Conservation (phyloP, 2,113 vertebrate species). For the Mastomys natalensis region DNA sequence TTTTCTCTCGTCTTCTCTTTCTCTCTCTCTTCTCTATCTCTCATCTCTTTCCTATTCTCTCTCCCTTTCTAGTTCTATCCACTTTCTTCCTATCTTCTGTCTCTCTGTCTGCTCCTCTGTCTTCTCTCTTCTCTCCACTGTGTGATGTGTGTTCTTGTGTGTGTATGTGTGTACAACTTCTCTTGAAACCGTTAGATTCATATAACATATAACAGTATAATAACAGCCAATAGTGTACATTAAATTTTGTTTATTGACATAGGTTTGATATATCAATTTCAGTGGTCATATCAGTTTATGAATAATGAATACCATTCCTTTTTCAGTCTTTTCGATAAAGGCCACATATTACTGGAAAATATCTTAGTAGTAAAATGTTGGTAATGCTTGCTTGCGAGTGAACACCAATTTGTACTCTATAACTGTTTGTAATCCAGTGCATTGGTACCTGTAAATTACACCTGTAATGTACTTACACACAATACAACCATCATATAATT, state of each 20-base stretch:
- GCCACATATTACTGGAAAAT: neutral
- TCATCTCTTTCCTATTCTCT: neutral
- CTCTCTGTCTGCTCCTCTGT: too few species aligned
- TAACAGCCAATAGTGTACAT: neutral
- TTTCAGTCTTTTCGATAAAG: neutral
- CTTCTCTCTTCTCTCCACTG: too few species aligned
- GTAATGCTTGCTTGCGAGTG: neutral
- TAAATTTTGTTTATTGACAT: neutral
- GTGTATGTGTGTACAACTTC: neutral
- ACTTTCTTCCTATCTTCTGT: accelerated
- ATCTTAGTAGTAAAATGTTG: too few species aligned
- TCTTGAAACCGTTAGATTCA: neutral
- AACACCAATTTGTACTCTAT: neutral
- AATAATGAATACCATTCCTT: neutral
- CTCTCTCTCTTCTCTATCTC: accelerated
- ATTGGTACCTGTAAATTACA: neutral
- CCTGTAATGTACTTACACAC: neutral
- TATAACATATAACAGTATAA: neutral
- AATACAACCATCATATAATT: neutral
- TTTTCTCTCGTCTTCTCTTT: neutral
- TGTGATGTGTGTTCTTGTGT: too few species aligned
- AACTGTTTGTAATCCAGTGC: neutral
- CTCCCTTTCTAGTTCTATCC: accelerated
- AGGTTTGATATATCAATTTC: neutral
- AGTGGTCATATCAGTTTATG: neutral